These are phyloP conservation scores for Lemur catta DNA, from an alignment of 2,797 vertebrate species.

Conservation along the genomic window DNA sequence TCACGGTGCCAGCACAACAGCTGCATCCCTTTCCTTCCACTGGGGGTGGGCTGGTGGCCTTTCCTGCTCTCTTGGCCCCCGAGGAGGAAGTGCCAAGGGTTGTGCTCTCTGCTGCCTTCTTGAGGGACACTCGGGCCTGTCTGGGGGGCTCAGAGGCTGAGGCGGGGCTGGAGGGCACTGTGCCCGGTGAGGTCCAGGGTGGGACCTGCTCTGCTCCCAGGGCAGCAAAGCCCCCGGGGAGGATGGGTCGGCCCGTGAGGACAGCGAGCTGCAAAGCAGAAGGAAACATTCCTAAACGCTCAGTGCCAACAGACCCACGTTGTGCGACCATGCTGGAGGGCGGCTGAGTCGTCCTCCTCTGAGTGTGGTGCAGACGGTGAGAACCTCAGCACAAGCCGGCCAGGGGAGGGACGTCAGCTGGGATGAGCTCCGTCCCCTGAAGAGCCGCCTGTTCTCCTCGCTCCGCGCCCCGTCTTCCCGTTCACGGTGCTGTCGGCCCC, in stretches of 20 bases:
- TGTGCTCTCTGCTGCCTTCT: background rate
- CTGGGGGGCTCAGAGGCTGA: background rate
- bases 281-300: background rate
- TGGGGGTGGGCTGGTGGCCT: no score
- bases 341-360: no score
- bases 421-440: background rate
- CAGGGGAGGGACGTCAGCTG: background rate
- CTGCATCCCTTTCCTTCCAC: no score
- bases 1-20: accelerated
- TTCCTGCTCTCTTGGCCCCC: background rate
- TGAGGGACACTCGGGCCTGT: no score
- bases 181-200: background rate
- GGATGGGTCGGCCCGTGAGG: background rate
- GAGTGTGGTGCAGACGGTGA: accelerated
- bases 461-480: background rate
- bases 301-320: background rate
- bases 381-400: background rate
- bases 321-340: background rate
- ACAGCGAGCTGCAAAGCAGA: background rate
- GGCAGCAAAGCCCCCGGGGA: background rate
- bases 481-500: background rate
- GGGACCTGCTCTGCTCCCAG: background rate
- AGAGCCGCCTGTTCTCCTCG: background rate
- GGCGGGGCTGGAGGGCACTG: background rate
- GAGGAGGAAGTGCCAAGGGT: background rate